Evolutionary conservation across 1,140 invertebrate species (phyloP).

Genomic region (Cydia fagiglandana): DNA sequence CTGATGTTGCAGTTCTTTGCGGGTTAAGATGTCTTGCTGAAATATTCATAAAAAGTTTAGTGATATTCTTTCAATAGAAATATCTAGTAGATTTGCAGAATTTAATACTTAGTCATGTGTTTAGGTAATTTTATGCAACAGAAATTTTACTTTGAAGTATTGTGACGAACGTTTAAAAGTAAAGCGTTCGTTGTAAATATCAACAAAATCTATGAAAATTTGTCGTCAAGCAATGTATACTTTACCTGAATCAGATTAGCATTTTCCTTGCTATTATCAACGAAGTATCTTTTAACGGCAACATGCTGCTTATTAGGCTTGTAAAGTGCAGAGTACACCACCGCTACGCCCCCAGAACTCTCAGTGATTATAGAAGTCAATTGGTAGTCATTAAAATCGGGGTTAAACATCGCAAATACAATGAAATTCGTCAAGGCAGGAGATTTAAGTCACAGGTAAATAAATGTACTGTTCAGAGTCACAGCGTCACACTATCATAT

Average conservation of each 20-base stretch:
- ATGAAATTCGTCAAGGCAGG: not conserved
- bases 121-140: too few relatives aligned
- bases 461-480: not conserved
- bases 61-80: not conserved
- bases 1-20: conserved; percentile 87
- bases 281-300: conserved; percentile 87
- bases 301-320: conserved; percentile 84
- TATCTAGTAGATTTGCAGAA: not conserved
- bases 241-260: conserved; percentile 83
- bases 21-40: conserved; percentile 87
- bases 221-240: not conserved
- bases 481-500: conserved; percentile 13
- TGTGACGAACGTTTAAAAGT: too few relatives aligned
- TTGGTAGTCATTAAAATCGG: conserved; percentile 79
- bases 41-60: conserved; percentile 50
- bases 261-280: conserved; percentile 85
- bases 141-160: too few relatives aligned
- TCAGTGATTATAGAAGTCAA: conserved; percentile 83
- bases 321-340: conserved; percentile 85
- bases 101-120: too few relatives aligned
- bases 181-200: not conserved
- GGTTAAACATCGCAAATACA: conserved; percentile 63
- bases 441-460: not conserved
- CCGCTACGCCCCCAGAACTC: conserved; percentile 83
- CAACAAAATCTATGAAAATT: not conserved